Evolutionary conservation across 1,140 invertebrate species (phyloP), one percentile per base, ranked within the genome.

Genomic region (Psilanteris sp.): DNA sequence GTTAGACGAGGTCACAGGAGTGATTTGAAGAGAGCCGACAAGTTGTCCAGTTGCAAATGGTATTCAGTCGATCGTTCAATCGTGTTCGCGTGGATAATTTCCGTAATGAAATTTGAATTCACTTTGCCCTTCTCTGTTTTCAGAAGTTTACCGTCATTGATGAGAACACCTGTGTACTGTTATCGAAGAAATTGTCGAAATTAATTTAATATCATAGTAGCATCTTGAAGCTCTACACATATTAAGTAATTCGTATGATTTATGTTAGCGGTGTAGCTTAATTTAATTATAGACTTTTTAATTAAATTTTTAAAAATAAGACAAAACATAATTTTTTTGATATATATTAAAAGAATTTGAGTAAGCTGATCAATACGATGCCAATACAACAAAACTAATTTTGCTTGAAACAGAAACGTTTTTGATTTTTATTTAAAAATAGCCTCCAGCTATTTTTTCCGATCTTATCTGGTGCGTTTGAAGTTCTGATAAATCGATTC

Each of bases 51-150:
- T 39, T 18, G 64, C 34, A 43, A 55, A 18, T 27, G 36, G 18
- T 32, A 54, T 37, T 57, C 31, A 46, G 52, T 71, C 39, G 54
- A 67, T 77, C 52, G 43, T 50, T 50, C 46, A 24, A 66, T 70
- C 57, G 52, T 54, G 50, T 62, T 41, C 41, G 48, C 57, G 73
- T 46, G 37, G 57, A 57, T 70, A 68, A 76, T 76, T 52, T 71
- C 66, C 59, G 57, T 77, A 70, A 77, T 77, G 71, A 59, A 66
- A 71, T 77, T 70, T 64, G 39, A n/a, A 27, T 48, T 59, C 34
- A 37, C 55, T 59, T 9, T 18, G 34, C 29, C 22, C 26, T 50
- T 55, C 11, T 15, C 50, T 37, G 27, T 73, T 74, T 61, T 46
- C 44, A 39, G 59, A 32, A 73, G 61, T 59, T 73, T 66, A 5